A percentile compares a stretch with the other conserved stretches of the same genome.
phyloP scores from a whole-genome alignment of 2,113 vertebrate species.

The Machaerirhynchus nigripectus region DNA sequence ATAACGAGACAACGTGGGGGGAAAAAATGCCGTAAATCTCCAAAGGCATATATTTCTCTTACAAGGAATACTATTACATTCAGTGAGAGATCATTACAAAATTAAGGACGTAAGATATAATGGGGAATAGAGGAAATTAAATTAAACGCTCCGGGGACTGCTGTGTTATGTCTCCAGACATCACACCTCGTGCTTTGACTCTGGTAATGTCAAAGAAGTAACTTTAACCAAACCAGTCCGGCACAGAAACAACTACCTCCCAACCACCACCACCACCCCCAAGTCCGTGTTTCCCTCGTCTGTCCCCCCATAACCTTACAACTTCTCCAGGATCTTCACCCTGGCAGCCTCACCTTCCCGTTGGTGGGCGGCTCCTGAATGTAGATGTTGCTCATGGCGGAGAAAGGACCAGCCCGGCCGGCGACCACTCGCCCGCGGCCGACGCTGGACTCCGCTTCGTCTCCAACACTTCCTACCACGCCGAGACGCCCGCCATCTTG shows the following conservation, averaged over 20 bases:
- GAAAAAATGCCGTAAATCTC: neutral
- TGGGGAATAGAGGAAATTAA: rapidly evolving
- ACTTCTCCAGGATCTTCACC: neutral
- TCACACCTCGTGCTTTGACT: too few species aligned
- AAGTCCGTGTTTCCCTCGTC: rapidly evolving
- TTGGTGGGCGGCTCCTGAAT: constrained; percentile 95
- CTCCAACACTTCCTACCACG: rapidly evolving
- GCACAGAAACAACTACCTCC: neutral
- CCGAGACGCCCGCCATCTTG: neutral
- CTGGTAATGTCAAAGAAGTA: rapidly evolving
- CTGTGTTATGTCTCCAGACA: rapidly evolving
- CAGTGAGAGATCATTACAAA: neutral
- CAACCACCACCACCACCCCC: rapidly evolving
- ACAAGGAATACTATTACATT: neutral
- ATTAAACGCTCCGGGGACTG: rapidly evolving
- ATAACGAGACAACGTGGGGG: rapidly evolving
- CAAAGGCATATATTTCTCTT: neutral
- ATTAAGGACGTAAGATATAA: rapidly evolving
- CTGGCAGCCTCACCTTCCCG: constrained; percentile 83
- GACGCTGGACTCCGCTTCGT: rapidly evolving
- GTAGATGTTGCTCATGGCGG: constrained; percentile 94
- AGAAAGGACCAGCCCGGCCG: rapidly evolving
- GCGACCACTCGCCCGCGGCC: rapidly evolving
- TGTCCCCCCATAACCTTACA: rapidly evolving
- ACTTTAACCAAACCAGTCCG: neutral